Conservation (phyloP, 1,140 invertebrate species). For the Leptinotarsa undecemlineata region DNA sequence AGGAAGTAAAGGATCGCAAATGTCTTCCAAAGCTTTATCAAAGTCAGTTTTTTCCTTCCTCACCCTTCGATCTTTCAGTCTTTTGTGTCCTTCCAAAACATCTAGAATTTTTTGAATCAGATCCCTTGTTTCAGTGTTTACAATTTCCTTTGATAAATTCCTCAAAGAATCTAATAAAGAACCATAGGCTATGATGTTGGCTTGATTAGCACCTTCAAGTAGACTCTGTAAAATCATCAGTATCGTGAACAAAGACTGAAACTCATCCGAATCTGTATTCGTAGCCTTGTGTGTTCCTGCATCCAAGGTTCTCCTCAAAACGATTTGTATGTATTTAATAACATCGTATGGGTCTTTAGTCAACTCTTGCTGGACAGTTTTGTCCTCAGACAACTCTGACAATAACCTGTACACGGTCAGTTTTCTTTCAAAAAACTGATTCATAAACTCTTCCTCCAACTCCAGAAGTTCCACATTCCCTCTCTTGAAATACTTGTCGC, state of each 20-base stretch:
- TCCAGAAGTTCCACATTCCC: slow-evolving; percentile 36
- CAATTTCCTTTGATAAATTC: slow-evolving; percentile 40
- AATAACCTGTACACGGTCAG: slow-evolving; percentile 42
- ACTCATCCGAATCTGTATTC: slow-evolving; percentile 40
- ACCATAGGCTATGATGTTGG: slow-evolving; percentile 35
- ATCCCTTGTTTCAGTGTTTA: slow-evolving; percentile 36
- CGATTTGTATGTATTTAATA: slow-evolving; percentile 45
- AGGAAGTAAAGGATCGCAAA: slow-evolving; percentile 76
- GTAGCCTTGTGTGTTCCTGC: slow-evolving; percentile 47
- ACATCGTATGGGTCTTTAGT: slow-evolving; percentile 50
- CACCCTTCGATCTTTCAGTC: background rate
- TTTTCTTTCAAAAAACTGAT: slow-evolving; percentile 38
- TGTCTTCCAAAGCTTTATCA: slow-evolving; percentile 68
- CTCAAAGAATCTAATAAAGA: slow-evolving; percentile 38
- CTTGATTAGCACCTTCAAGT: slow-evolving; percentile 44
- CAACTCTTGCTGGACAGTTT: slow-evolving; percentile 54
- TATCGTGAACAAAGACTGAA: slow-evolving; percentile 55
- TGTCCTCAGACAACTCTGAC: slow-evolving; percentile 50
- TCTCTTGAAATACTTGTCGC: slow-evolving; percentile 39
- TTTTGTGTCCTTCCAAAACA: slow-evolving; percentile 25
- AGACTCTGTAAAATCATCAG: slow-evolving; percentile 59
- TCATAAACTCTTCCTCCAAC: slow-evolving; percentile 37
- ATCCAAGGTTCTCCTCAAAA: slow-evolving; percentile 41
- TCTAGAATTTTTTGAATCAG: slow-evolving; percentile 32
- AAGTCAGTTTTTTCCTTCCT: slow-evolving; percentile 57